Base-by-base conservation (phyloP, 2,797 vertebrate species). In the Cuniculus paca region DNA sequence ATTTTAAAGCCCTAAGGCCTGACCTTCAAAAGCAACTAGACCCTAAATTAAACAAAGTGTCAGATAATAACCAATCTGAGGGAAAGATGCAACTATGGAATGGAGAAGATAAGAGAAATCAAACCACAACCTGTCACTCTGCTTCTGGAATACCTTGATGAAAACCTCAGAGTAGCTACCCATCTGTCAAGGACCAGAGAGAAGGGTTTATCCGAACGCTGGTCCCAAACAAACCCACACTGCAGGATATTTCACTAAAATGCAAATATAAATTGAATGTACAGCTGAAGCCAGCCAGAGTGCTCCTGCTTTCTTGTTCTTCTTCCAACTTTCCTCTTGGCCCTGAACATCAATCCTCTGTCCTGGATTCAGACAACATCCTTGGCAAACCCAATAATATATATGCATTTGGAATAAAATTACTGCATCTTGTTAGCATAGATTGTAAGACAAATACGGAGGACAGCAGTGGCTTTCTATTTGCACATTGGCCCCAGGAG, bases 371-470 rank as follows among this genome's bases (percentile, higher is more conserved):
- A 94, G 85, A 90, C 39, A 20, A 50, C 86, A 95, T 78, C 97
- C 95, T 65, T 93, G 82, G 82, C 92, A 98, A 98, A 97, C 79
- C 90, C 90, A 95, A 8, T 58, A 86, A 78, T 97, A 97, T 96
- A 98, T 98, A 97, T 88, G 77, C 86, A 95, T 95, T 95, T 94
- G 96, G 94, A 98, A 97, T 97, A 95, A 98, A 97, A 98, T 26
- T 36, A 86, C 91, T 31, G 31, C 50, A 95, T 91, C 79, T 97
- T 80, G 34, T 96, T 96, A 96, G 92, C 94, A 97, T 70, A 82
- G 93, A 88, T 84, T 96, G 95, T 90, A 97, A 98, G 95, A 96
- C 72, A 96, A 90, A 90, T 81, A 95, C 28, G 94, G 95, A 96
- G 91, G 83, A 95, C 80, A 93, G 89, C 96, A 68, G 94, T 91